Percentiles rank a stretch among this genome's conserved stretches.
Conservation (phyloP, 2,797 vertebrate genomes). For the Trichosurus vulpecula region DNA sequence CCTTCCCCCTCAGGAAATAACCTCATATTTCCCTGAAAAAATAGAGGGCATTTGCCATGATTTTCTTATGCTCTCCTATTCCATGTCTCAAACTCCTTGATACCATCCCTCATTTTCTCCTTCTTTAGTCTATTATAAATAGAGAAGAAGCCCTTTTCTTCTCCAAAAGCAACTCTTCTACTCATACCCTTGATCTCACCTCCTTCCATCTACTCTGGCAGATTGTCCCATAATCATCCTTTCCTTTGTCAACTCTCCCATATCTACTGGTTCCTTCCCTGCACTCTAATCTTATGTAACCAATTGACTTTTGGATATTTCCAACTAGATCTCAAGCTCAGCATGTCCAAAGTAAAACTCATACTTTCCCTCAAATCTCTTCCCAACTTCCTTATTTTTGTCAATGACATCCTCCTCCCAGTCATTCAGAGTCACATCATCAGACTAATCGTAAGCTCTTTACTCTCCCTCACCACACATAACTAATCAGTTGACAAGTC, state of each 20-base stretch:
- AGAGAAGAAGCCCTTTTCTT: not conserved
- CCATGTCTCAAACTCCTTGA: not conserved
- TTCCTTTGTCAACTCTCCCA: not conserved
- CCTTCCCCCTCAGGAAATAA: not conserved
- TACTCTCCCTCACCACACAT: not conserved
- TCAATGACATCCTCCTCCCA: not conserved
- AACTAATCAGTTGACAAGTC: not conserved
- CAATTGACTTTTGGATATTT: not conserved
- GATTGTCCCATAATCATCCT: not conserved
- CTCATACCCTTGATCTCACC: not conserved
- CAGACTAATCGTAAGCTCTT: not conserved
- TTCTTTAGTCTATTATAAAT: not conserved
- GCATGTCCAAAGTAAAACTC: not conserved
- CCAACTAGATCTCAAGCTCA: not conserved
- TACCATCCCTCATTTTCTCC: not conserved
- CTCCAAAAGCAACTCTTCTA: not conserved
- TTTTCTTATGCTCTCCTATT: not conserved
- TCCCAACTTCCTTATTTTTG: not conserved
- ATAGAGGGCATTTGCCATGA: not conserved
- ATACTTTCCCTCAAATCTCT: not conserved
- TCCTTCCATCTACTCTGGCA: not conserved
- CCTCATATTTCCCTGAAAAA: not conserved
- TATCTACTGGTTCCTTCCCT: not conserved
- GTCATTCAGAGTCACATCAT: not conserved
- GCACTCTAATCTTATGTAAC: not conserved